These are phyloP conservation scores for Falcaria lacertinaria DNA, from an alignment of 2,888 invertebrate genomes.

Conservation along the genomic window DNA sequence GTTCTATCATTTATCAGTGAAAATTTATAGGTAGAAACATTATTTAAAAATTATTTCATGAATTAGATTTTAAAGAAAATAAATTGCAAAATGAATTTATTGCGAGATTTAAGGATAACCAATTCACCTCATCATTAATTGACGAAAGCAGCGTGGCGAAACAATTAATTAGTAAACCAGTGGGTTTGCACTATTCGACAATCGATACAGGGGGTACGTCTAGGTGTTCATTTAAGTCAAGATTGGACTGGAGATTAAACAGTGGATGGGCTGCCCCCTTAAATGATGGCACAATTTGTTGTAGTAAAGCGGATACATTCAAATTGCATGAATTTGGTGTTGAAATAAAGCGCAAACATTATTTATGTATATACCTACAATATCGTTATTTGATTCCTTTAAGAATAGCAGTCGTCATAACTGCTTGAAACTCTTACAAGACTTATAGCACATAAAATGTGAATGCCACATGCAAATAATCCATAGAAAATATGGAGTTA, in stretches of 20 bases:
- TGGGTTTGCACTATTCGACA: conserved; percentile 59
- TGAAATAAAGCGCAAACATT: background rate
- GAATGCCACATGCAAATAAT: no score
- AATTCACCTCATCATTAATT: conserved; percentile 42
- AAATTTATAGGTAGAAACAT: no score
- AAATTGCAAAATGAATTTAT: no score
- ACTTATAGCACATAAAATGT: no score
- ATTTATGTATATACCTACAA: no score
- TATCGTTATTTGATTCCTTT: no score
- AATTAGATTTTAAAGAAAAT: no score
- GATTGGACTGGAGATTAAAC: conserved; percentile 71
- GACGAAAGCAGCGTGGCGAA: conserved; percentile 49
- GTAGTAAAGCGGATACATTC: conserved; percentile 10
- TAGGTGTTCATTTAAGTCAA: conserved; percentile 75
- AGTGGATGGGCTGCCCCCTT: conserved; percentile 52
- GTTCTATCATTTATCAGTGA: no score
- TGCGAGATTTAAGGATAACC: background rate
- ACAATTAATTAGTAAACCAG: conserved; percentile 71
- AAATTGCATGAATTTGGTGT: background rate
- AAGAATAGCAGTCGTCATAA: no score
- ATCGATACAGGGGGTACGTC: conserved; percentile 55
- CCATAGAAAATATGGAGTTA: no score
- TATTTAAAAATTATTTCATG: no score
- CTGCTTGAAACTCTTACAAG: no score
- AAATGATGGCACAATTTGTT: conserved; percentile 21